Percentiles rank a stretch among this genome's conserved stretches.
Evolutionary conservation across 2,888 invertebrate genomes (phyloP).

Genomic region (Papilio elwesi): DNA sequence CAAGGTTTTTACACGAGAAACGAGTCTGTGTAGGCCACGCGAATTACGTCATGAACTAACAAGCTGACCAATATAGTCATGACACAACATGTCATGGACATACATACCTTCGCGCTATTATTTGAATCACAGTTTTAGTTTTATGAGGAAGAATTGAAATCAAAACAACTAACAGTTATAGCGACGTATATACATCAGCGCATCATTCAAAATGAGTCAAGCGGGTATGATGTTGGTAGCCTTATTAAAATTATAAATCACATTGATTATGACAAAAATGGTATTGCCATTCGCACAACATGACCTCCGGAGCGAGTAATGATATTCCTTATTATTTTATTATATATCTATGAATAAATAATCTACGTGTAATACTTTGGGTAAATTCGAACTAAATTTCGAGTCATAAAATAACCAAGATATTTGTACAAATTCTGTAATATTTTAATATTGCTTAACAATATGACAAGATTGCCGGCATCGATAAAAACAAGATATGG

Average conservation of each 20-base stretch:
- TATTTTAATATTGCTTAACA: too few species aligned
- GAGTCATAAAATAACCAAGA: too few species aligned
- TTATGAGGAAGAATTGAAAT: not conserved
- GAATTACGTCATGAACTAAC: slow-evolving; percentile 39
- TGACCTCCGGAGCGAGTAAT: not conserved
- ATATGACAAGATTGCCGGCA: too few species aligned
- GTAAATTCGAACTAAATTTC: not conserved
- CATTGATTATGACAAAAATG: slow-evolving; percentile 22
- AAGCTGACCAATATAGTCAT: slow-evolving; percentile 40
- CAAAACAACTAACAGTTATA: slow-evolving; percentile 18
- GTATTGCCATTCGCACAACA: slow-evolving; percentile 20
- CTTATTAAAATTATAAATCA: slow-evolving; percentile 30
- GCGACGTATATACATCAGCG: slow-evolving; percentile 22
- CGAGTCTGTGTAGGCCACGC: slow-evolving; percentile 38
- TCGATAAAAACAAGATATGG: too few species aligned
- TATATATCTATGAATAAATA: not conserved
- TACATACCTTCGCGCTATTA: slow-evolving; percentile 12
- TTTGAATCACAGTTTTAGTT: slow-evolving; percentile 19
- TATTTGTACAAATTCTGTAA: too few species aligned
- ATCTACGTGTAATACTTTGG: not conserved
- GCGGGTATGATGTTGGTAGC: slow-evolving; percentile 6
- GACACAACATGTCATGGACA: slow-evolving; percentile 39
- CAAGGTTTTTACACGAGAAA: slow-evolving; percentile 37
- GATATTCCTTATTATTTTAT: slow-evolving; percentile 20
- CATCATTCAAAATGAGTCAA: slow-evolving; percentile 26